Base-by-base conservation (phyloP, 1,140 invertebrate genomes). In the Eubasilissa regina region DNA sequence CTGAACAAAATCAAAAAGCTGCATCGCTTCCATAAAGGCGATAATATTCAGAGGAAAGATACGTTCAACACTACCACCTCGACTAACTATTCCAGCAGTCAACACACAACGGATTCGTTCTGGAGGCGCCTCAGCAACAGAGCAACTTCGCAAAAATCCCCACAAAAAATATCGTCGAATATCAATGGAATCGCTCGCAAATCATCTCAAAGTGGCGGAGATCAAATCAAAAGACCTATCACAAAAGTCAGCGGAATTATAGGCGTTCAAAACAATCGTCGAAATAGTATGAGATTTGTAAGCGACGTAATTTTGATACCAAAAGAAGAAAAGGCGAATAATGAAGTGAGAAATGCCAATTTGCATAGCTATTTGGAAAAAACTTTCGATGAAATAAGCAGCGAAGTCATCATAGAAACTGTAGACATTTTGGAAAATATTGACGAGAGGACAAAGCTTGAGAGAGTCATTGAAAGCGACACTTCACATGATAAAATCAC, bases 21-120 rank as follows among this genome's bases (percentile, higher is more conserved):
- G 85, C 82, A 84, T 85, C 13, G 86, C 85, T 77, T 44, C 58
- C 87, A 85, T 77, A 85, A 88, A 68, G 86, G 86, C 70, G 86
- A 87, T 35, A 89, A 87, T 68, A 89, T 89, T 84, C 87, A 89
- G 79, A 88, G 89, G 74, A 84, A 87, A 56, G 88, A 89, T 35
- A 89, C 89, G 0, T 89, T 89, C 77, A 89, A 89, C 64, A 89
- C 89, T 1, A 89, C 89, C 0, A 89, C 88, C 0, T 89, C 89
- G 0, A 89, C 89, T 8, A 88, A 87, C 6, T 89, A 89, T 78
- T 89, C 88, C 0, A 89, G 89, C 76, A 89, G 87, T 83, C 88
- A 89, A 72, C 86, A 89, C 15, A 88, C 85, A 11, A 87, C 86
- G 0, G 89, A 89, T 66, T 89, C 88, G 0, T 89, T 89, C 78